Conservation (phyloP, 2,113 vertebrate species). For the Heterochromis multidens region DNA sequence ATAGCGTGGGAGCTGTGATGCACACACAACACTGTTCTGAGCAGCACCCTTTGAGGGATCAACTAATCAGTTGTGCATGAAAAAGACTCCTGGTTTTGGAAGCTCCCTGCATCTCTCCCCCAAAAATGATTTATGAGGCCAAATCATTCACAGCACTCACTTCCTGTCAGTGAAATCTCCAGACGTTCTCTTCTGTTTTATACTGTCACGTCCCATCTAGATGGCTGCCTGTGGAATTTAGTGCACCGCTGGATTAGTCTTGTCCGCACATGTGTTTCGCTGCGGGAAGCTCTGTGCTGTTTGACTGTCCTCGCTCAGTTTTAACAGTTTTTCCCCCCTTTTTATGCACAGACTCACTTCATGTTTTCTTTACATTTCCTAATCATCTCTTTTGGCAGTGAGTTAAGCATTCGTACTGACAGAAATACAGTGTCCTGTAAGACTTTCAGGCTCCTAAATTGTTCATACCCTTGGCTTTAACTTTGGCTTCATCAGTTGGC, state of each 20-base stretch:
- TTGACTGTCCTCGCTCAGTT: conserved; percentile 12
- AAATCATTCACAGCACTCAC: conserved; percentile 78
- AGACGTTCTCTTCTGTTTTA: conserved; percentile 70
- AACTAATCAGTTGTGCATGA: conserved; percentile 40
- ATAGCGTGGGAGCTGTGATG: conserved; percentile 24
- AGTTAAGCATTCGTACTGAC: conserved; percentile 12
- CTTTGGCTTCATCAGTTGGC: conserved; percentile 9
- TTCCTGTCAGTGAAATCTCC: conserved; percentile 78
- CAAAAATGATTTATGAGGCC: conserved; percentile 79
- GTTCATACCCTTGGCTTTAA: background rate
- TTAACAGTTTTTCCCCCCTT: background rate
- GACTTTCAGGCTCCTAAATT: conserved; percentile 27
- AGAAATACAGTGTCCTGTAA: conserved; percentile 41
- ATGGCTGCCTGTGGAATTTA: conserved; percentile 68
- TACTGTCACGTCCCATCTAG: conserved; percentile 63
- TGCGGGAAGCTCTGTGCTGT: conserved; percentile 28
- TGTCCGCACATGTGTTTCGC: conserved; percentile 64
- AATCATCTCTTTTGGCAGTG: conserved; percentile 35
- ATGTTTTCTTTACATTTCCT: conserved; percentile 46
- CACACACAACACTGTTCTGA: background rate
- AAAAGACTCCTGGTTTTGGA: conserved; percentile 23
- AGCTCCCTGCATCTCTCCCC: conserved; percentile 47
- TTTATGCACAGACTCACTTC: conserved; percentile 8
- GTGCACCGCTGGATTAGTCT: conserved; percentile 68
- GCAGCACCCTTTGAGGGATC: conserved; percentile 34